Conservation (phyloP, 2,888 invertebrate species). For the Mythimna vitellina region DNA sequence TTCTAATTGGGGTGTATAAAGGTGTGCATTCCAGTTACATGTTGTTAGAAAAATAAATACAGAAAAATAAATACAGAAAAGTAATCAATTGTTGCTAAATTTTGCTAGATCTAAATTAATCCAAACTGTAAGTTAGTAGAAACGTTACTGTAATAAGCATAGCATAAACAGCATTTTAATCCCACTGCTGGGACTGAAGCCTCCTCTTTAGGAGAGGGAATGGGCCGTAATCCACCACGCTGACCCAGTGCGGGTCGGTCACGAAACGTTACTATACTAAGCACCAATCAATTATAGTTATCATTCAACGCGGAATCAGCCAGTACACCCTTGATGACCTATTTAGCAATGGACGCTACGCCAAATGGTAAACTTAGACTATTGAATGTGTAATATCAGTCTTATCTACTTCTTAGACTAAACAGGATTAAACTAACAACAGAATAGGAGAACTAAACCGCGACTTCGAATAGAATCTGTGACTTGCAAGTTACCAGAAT, state of each 20-base stretch:
- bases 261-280: too few species aligned
- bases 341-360: slow-evolving; percentile 2
- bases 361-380: slow-evolving; percentile 21
- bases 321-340: slow-evolving; percentile 6
- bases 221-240: too few species aligned
- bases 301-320: background rate
- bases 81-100: background rate
- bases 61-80: too few species aligned
- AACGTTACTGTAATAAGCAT: too few species aligned
- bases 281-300: slow-evolving; percentile 1
- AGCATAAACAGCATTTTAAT: too few species aligned
- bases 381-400: background rate
- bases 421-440: slow-evolving; percentile 18
- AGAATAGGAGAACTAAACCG: background rate
- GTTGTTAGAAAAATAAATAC: too few species aligned
- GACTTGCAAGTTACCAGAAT: slow-evolving; percentile 6
- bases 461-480: background rate
- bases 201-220: too few species aligned
- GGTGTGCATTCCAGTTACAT: too few species aligned
- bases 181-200: too few species aligned
- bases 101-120: background rate
- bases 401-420: slow-evolving; percentile 1
- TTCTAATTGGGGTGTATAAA: too few species aligned
- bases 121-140: background rate
- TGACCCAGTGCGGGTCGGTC: too few species aligned